Percentiles rank a stretch among this genome's conserved stretches.
These are phyloP conservation scores for Apogon hyalosoma DNA, from an alignment of 2,797 vertebrate species.

Conservation along the genomic window DNA sequence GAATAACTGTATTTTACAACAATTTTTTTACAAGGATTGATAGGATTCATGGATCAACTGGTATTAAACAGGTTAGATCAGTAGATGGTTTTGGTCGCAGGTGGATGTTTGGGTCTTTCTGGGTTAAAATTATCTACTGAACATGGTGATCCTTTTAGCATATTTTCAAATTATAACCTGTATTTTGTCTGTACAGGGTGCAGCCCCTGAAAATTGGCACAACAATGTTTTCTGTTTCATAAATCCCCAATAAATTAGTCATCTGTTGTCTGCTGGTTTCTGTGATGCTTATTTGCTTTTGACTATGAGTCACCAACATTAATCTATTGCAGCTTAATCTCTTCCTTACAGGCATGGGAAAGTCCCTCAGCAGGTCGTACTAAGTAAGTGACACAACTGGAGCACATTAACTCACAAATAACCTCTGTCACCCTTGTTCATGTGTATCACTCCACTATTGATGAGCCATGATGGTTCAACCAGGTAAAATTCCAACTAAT, in stretches of 20 bases:
- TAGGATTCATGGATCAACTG: no score
- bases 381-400: neutral
- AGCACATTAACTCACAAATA: constrained; percentile 7
- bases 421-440: constrained; percentile 11
- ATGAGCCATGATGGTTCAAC: neutral
- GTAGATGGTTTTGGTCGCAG: no score
- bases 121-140: no score
- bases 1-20: no score
- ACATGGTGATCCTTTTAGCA: no score
- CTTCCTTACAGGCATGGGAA: neutral
- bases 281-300: constrained; percentile 11
- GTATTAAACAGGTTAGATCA: no score
- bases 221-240: neutral
- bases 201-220: no score
- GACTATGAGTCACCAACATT: constrained; percentile 18
- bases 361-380: constrained; percentile 32
- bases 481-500: neutral
- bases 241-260: neutral
- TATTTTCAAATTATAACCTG: no score
- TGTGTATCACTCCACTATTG: constrained; percentile 11
- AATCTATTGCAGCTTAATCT: neutral
- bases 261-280: neutral
- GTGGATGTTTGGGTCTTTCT: no score
- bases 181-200: no score
- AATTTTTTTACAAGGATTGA: no score